A percentile compares a stretch with the other conserved stretches of the same genome.
These are phyloP conservation scores for Laspeyria flexula DNA, from an alignment of 2,888 invertebrate genomes.

Conservation along the genomic window DNA sequence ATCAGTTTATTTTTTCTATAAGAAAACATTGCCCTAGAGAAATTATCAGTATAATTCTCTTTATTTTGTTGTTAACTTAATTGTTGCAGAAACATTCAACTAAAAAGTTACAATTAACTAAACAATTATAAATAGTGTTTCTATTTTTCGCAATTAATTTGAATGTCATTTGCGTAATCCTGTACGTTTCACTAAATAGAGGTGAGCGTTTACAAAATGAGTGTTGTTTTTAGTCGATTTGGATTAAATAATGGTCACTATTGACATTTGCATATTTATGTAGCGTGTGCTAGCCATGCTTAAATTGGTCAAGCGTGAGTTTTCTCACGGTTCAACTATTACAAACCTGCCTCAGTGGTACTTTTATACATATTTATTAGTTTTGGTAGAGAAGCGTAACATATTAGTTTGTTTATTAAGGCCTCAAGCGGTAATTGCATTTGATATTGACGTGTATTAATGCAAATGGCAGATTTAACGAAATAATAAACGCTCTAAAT, in stretches of 20 bases:
- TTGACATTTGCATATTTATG: constrained; percentile 7
- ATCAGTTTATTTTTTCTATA: no score
- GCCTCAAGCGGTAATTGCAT: background rate
- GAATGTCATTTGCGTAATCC: background rate
- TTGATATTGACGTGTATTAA: no score
- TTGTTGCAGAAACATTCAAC: no score
- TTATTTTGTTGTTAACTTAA: no score
- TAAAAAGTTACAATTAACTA: no score
- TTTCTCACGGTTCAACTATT: constrained; percentile 8
- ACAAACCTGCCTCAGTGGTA: background rate
- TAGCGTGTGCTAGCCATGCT: background rate
- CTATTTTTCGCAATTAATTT: no score
- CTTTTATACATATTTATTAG: background rate
- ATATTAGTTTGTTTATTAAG: background rate
- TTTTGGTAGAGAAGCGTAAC: no score
- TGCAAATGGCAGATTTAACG: no score
- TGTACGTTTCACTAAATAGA: background rate
- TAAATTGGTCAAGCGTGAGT: constrained; percentile 5
- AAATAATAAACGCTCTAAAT: background rate
- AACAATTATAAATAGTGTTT: no score
- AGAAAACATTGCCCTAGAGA: no score
- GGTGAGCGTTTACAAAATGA: background rate
- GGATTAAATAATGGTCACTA: background rate
- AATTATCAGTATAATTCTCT: no score
- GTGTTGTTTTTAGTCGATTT: background rate